Evolutionary conservation across 2,888 invertebrate genomes (phyloP).

Genomic region (Agapostemon virescens): DNA sequence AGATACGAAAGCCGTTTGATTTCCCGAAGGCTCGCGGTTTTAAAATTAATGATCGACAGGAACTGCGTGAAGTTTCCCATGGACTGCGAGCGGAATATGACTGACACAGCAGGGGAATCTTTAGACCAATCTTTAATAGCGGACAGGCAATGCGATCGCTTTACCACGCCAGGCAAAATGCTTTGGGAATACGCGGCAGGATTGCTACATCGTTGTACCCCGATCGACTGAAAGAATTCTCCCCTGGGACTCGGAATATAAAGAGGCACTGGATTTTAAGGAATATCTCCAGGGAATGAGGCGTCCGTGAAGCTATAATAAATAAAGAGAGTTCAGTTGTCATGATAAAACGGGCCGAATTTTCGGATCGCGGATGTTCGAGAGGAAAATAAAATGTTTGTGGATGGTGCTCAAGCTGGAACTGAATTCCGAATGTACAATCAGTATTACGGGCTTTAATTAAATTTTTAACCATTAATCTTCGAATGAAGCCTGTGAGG

Average conservation of each 20-base stretch:
- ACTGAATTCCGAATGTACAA: background rate
- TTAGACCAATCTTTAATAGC: constrained; percentile 16
- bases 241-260: constrained; percentile 1
- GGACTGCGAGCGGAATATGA: constrained; percentile 15
- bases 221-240: constrained; percentile 5
- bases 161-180: background rate
- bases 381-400: background rate
- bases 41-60: constrained; percentile 40
- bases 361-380: background rate
- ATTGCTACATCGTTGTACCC: background rate
- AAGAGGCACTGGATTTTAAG: constrained; percentile 24
- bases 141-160: constrained; percentile 6
- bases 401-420: background rate
- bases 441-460: too few relatives aligned
- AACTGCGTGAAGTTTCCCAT: constrained; percentile 10
- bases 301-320: constrained; percentile 9
- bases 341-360: background rate
- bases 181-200: constrained; percentile 3
- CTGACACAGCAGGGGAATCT: background rate
- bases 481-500: too few relatives aligned
- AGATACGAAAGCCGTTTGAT: constrained; percentile 34
- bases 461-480: too few relatives aligned
- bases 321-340: background rate
- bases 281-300: constrained; percentile 1
- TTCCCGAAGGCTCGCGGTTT: constrained; percentile 10